Conservation (phyloP, 2,888 invertebrate genomes). For the Folsomia candida region DNA sequence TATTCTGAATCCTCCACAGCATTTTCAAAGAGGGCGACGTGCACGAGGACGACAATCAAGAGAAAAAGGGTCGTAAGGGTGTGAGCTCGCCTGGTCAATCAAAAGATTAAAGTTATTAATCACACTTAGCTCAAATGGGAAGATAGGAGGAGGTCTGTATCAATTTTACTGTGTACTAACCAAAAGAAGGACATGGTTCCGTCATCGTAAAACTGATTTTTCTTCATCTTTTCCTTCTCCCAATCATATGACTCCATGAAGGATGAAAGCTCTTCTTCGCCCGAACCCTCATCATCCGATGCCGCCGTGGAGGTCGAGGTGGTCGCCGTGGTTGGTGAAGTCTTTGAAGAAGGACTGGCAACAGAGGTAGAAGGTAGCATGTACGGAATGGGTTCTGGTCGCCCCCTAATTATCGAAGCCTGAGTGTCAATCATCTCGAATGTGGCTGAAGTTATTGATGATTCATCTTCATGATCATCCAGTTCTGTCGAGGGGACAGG, state of each 20-base stretch:
- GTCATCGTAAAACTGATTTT: slow-evolving; percentile 55
- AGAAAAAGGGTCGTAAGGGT: slow-evolving; percentile 57
- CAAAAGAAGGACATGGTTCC: slow-evolving; percentile 59
- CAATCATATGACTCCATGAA: slow-evolving; percentile 36
- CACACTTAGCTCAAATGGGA: no score
- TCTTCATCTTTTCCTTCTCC: slow-evolving; percentile 44
- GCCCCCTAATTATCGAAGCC: no score
- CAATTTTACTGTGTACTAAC: slow-evolving; percentile 50
- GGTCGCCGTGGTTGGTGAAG: background rate
- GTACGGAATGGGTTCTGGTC: background rate
- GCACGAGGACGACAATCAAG: slow-evolving; percentile 56
- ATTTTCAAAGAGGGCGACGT: slow-evolving; percentile 58
- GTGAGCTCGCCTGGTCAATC: slow-evolving; percentile 59
- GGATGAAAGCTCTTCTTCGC: background rate
- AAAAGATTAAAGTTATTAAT: no score
- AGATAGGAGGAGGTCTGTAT: slow-evolving; percentile 1
- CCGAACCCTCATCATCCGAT: background rate
- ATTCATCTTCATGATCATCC: background rate
- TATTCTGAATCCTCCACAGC: slow-evolving; percentile 54
- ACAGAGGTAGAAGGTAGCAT: background rate
- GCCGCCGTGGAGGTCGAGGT: background rate
- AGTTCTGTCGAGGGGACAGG: background rate
- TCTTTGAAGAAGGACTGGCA: background rate
- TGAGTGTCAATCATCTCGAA: no score
- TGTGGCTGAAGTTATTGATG: no score